Percentiles rank a stretch among this genome's conserved stretches.
Evolutionary conservation across 92 coral and sea anemone species (phyloP).

Genomic region (Heteractis magnifica): DNA sequence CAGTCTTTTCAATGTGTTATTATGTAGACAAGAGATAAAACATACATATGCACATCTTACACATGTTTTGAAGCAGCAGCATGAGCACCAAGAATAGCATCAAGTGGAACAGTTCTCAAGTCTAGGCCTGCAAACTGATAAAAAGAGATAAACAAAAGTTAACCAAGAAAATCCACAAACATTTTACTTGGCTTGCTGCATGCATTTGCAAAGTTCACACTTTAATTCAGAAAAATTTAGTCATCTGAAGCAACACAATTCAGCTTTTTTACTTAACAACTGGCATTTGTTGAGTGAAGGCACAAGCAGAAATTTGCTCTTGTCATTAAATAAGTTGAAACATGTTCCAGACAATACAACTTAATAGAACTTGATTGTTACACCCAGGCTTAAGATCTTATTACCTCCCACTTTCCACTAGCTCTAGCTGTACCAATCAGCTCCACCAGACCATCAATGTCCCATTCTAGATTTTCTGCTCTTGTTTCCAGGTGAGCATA

Average conservation of each 20-base stretch:
- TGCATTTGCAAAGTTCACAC: too few species aligned
- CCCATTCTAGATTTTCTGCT: constrained; percentile 88
- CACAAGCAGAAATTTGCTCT: too few species aligned
- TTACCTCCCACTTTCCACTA: constrained; percentile 96
- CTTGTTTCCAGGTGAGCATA: constrained; percentile 73
- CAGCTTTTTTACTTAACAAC: too few species aligned
- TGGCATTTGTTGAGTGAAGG: too few species aligned
- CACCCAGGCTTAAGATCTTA: not conserved
- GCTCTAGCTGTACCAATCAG: constrained; percentile 95
- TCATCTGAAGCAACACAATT: too few species aligned
- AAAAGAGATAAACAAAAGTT: not conserved
- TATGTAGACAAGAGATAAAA: too few species aligned
- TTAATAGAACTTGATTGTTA: too few species aligned
- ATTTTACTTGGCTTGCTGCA: not conserved
- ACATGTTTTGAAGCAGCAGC: constrained; percentile 90
- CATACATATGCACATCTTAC: constrained; percentile 40
- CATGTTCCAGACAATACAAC: not conserved
- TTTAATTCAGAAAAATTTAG: too few species aligned
- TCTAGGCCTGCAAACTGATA: constrained; percentile 81
- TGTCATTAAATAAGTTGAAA: not conserved
- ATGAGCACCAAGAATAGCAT: constrained; percentile 85
- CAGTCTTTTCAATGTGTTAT: not conserved
- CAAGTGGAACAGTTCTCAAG: constrained; percentile 83
- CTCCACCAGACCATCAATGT: constrained; percentile 78
- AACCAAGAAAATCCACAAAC: not conserved